These are phyloP conservation scores for Cyanoderma ruficeps DNA, from an alignment of 2,113 vertebrate genomes.

Conservation along the genomic window DNA sequence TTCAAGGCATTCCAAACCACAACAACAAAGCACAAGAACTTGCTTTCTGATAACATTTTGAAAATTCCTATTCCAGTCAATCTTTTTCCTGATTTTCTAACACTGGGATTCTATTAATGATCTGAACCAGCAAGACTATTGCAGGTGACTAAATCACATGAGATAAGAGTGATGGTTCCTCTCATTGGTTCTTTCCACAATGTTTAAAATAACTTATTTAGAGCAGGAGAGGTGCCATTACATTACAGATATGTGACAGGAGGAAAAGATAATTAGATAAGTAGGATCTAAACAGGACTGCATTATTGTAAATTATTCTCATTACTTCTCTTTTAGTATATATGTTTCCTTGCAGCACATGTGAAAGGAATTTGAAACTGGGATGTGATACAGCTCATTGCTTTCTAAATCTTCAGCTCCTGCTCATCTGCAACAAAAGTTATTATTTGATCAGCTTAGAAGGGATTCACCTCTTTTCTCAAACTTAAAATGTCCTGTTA, in stretches of 20 bases:
- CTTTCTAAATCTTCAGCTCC: constrained; percentile 21
- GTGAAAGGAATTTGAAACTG: neutral
- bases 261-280: neutral
- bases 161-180: neutral
- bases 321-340: neutral
- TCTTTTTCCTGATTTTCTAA: neutral
- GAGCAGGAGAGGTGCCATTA: neutral
- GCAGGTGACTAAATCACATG: neutral
- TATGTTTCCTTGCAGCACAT: neutral
- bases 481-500: neutral
- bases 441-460: constrained; percentile 6
- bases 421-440: neutral
- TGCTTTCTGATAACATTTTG: neutral
- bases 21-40: neutral
- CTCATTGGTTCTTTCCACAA: neutral
- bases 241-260: neutral
- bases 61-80: neutral
- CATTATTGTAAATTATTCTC: neutral
- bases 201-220: neutral
- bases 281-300: neutral
- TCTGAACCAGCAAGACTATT: neutral
- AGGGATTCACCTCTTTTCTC: neutral
- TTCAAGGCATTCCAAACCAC: neutral
- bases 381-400: neutral
- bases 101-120: neutral